phyloP scores from a whole-genome alignment of 2,888 invertebrate species.

The Plebejus argus region DNA sequence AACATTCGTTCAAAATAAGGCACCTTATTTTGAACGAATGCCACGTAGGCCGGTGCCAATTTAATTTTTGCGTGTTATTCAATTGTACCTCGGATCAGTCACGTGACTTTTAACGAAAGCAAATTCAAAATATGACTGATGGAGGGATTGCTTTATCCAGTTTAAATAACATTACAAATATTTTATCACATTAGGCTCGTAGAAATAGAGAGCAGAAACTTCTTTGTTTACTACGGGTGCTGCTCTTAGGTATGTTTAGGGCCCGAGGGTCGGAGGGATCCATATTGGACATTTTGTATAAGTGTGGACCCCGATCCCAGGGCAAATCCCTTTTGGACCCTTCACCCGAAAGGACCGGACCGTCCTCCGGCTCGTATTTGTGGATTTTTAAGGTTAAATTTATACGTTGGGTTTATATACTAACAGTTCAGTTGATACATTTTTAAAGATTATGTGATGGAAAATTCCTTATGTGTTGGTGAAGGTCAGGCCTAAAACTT shows the following conservation, averaged over 20 bases:
- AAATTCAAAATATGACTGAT: background rate
- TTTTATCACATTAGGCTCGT: conserved; percentile 56
- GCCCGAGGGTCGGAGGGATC: conserved; percentile 59
- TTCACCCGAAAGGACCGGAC: conserved; percentile 61
- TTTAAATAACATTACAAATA: conserved; percentile 37
- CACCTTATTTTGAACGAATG: background rate
- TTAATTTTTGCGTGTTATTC: background rate
- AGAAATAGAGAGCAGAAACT: conserved; percentile 65
- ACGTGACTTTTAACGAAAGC: background rate
- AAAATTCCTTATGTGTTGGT: background rate
- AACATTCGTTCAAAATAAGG: background rate
- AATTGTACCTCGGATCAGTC: background rate
- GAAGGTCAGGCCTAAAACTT: background rate
- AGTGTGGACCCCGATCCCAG: conserved; percentile 77
- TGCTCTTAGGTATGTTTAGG: conserved; percentile 65
- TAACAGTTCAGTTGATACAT: conserved; percentile 45
- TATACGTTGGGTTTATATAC: conserved; percentile 59
- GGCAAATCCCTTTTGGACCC: conserved; percentile 80
- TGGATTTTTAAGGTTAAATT: conserved; percentile 81
- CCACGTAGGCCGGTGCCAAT: background rate
- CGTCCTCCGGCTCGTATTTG: conserved; percentile 71
- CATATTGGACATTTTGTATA: conserved; percentile 80
- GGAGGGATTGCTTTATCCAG: background rate
- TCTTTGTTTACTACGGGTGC: conserved; percentile 68
- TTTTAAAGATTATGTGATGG: conserved; percentile 44